Evolutionary conservation across 2,113 vertebrate species (phyloP).

Genomic region (Astur gentilis): DNA sequence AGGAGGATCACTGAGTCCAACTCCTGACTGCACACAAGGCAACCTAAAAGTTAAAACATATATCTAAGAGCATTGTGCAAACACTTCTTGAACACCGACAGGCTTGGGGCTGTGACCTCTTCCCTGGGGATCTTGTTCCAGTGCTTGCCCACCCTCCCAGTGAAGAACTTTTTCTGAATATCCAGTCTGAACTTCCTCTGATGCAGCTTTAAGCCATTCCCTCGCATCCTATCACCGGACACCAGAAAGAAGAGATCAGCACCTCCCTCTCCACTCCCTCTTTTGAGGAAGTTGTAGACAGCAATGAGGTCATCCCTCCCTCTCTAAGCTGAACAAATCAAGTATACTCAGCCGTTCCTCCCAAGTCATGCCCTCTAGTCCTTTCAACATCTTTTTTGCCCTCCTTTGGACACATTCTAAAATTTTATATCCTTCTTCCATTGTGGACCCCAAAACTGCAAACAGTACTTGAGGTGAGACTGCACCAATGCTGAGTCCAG

Average conservation of each 20-base stretch:
- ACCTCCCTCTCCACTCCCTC: not conserved
- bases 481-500: not conserved
- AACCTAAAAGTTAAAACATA: not conserved
- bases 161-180: not conserved
- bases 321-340: not conserved
- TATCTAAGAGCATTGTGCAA: not conserved
- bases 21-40: not conserved
- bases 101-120: not conserved
- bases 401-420: not conserved
- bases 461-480: not conserved
- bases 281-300: not conserved
- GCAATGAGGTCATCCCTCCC: not conserved
- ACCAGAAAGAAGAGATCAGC: not conserved
- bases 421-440: not conserved
- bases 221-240: rapidly evolving
- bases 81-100: not conserved
- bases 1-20: not conserved
- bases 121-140: not conserved
- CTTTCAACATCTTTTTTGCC: not conserved
- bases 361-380: not conserved
- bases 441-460: not conserved
- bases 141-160: not conserved
- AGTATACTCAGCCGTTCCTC: not conserved
- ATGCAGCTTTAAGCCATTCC: not conserved
- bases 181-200: not conserved